Evolutionary conservation across 2,113 vertebrate genomes (phyloP).

Genomic region (Myanophis thanlyinensis): DNA sequence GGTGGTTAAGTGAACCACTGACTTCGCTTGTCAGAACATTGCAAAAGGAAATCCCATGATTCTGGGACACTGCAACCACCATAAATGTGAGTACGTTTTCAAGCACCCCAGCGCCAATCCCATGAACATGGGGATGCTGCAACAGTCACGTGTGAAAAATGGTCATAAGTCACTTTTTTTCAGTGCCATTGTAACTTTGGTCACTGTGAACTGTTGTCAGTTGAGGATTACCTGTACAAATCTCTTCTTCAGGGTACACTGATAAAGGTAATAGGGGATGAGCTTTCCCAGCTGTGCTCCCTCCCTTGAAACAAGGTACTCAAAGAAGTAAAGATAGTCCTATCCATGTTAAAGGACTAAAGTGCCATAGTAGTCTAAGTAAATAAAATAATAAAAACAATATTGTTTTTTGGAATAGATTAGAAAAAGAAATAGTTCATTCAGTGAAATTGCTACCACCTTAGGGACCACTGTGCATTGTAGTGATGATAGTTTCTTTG

Average conservation of each 20-base stretch:
- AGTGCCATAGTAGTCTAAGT: not conserved
- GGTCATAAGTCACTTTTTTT: no score
- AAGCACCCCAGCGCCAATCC: no score
- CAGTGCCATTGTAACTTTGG: no score
- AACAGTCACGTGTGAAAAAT: no score
- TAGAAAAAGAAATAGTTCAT: not conserved
- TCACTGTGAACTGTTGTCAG: no score
- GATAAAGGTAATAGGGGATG: not conserved
- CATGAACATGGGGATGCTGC: no score
- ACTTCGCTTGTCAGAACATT: no score
- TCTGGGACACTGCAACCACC: no score
- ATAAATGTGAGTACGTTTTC: no score
- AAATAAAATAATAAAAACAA: not conserved
- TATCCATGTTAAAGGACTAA: not conserved
- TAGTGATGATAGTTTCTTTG: not conserved
- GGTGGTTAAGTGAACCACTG: no score
- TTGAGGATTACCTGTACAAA: not conserved
- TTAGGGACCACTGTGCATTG: not conserved
- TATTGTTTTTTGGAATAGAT: not conserved
- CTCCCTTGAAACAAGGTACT: not conserved
- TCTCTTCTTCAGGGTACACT: not conserved
- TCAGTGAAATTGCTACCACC: not conserved
- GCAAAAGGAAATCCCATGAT: no score
- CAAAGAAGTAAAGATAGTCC: not conserved
- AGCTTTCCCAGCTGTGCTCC: not conserved